phyloP scores from a whole-genome alignment of 64 coral and sea anemone species.

The Porites australiensis region DNA sequence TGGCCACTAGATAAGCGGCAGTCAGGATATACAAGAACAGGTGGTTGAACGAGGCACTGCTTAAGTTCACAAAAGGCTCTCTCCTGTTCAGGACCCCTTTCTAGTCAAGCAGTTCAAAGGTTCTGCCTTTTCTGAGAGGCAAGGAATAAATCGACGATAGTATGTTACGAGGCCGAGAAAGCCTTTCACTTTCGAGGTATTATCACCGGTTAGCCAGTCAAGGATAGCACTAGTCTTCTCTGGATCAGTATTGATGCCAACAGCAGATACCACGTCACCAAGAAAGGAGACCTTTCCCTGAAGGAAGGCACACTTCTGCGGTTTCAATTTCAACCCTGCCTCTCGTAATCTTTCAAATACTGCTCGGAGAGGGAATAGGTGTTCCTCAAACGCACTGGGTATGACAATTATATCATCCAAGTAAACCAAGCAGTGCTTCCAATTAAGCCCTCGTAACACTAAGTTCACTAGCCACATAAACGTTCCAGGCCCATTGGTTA shows the following conservation, averaged over 20 bases:
- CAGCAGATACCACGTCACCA: slow-evolving; percentile 30
- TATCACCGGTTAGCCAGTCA: slow-evolving; percentile 7
- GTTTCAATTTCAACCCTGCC: slow-evolving; percentile 55
- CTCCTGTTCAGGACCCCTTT: slow-evolving; percentile 20
- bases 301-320: slow-evolving; percentile 47
- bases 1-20: neutral
- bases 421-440: slow-evolving; percentile 41
- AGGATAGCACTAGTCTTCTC: slow-evolving; percentile 18
- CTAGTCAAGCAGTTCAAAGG: slow-evolving; percentile 25
- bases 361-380: slow-evolving; percentile 4
- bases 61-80: slow-evolving; percentile 43
- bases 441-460: slow-evolving; percentile 39
- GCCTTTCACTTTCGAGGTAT: neutral
- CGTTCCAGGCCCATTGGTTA: slow-evolving; percentile 48
- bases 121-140: neutral
- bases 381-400: slow-evolving; percentile 61
- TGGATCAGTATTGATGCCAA: slow-evolving; percentile 36
- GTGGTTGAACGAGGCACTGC: too few species aligned
- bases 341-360: slow-evolving; percentile 58
- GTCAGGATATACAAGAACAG: slow-evolving; percentile 37
- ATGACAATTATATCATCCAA: slow-evolving; percentile 62
- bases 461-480: slow-evolving; percentile 65
- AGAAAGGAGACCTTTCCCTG: neutral
- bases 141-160: slow-evolving; percentile 27
- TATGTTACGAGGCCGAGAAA: slow-evolving; percentile 16